Base-by-base conservation (phyloP, 2,113 vertebrate species). In the Chionodraco myersi region DNA sequence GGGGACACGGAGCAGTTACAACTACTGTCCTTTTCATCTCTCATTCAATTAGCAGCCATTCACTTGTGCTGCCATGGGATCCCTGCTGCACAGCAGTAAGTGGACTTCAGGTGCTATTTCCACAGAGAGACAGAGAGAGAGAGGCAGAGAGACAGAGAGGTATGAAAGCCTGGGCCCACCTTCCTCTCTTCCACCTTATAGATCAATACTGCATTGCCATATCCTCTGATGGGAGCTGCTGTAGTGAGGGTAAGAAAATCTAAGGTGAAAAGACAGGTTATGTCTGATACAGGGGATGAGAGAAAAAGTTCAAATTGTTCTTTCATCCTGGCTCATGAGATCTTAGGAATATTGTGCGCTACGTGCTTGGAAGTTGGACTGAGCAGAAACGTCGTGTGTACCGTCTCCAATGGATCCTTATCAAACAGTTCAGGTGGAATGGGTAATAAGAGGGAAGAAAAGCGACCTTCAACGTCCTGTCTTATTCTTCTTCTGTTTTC, bases 231-330 rank as follows among this genome's bases (percentile, higher is more conserved):
- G 91, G 90, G 90, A 88, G 88, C 80, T 84, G 90, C 89, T 84
- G 88, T 90, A 82, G 86, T 48, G 83, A 85, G 78, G 72, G 72
- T 75, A 75, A 86, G 86, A 90, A 91, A 91, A 92, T 91, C 86
- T 92, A 88, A 90, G 85, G 90, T 65, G 71, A 92, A 85, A 82
- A 93, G 90, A 89, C 88, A 83, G 84, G 59, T 71, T 84, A 80
- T 52, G 80, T 86, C 80, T 89, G 87, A 88, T 88, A 71, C 63
- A 61, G 82, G 14, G 82, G 82, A 92, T 87, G 84, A 87, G 89
- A 92, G 86, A 92, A 93, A 93, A 93, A 93, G 89, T 94, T 94
- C 89, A 94, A 90, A 91, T 91, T 94, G 92, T 92, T 87, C 91
- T 92, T 93, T 93, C 80, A 92, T 92, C 77, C 86, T 18, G 66